Conservation (phyloP, 2,797 vertebrate genomes). For the Karalla daura region DNA sequence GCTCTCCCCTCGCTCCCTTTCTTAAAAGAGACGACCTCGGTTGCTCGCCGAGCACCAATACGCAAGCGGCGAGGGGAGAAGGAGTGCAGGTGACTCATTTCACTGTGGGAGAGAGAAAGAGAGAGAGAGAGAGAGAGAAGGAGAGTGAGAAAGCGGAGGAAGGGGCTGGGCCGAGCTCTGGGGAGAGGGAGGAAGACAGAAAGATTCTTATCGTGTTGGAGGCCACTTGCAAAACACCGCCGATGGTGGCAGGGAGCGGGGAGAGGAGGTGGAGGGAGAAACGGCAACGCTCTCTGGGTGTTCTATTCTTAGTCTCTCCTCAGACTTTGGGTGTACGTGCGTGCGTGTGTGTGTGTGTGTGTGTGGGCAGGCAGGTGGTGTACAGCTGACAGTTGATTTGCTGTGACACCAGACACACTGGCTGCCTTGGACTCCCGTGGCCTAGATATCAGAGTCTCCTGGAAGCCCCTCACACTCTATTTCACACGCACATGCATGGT, state of each 20-base stretch:
- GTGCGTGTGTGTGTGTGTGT: constrained; percentile 31
- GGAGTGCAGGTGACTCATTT: constrained; percentile 73
- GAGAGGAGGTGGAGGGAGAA: constrained; percentile 59
- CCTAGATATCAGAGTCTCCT: constrained; percentile 77
- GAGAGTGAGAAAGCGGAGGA: no score
- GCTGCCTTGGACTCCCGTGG: constrained; percentile 78
- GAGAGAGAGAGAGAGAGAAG: constrained; percentile 42
- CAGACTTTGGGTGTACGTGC: constrained; percentile 60
- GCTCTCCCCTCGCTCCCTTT: no score
- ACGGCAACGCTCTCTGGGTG: constrained; percentile 72
- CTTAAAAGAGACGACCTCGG: constrained; percentile 22
- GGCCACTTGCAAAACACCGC: constrained; percentile 63
- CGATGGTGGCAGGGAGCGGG: constrained; percentile 57
- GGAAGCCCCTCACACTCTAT: constrained; percentile 60
- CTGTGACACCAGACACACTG: constrained; percentile 84
- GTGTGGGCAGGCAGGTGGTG: constrained; percentile 78
- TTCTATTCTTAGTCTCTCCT: constrained; percentile 81
- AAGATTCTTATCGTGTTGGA: constrained; percentile 62
- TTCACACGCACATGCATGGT: constrained; percentile 20
- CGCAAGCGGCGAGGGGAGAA: constrained; percentile 21
- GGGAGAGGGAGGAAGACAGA: constrained; percentile 46
- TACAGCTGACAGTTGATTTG: constrained; percentile 84
- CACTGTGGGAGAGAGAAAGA: constrained; percentile 54
- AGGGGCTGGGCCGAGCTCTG: constrained; percentile 55
- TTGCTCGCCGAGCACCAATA: constrained; percentile 23